These are phyloP conservation scores for Scaptodrosophila latifasciaeformis DNA, from an alignment of 2,888 invertebrate species.

Conservation along the genomic window DNA sequence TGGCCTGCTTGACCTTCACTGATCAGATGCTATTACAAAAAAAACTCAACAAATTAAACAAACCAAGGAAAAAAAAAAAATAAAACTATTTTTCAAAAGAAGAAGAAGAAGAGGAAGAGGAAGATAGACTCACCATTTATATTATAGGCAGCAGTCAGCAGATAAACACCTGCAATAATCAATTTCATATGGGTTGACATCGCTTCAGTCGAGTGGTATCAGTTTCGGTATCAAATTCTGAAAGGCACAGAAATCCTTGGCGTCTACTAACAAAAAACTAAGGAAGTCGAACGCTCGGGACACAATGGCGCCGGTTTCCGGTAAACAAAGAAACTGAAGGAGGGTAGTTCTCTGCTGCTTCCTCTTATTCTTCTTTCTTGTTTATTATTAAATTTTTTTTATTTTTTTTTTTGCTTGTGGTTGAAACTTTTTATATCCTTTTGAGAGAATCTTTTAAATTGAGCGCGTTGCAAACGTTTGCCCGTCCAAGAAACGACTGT, in stretches of 20 bases:
- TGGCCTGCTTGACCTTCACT: slow-evolving; percentile 40
- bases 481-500: slow-evolving; percentile 56
- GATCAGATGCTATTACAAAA: slow-evolving; percentile 49
- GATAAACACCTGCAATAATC: slow-evolving; percentile 48
- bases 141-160: slow-evolving; percentile 51
- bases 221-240: too few relatives aligned
- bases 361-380: slow-evolving; percentile 26
- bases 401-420: slow-evolving; percentile 1
- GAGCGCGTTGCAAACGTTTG: slow-evolving; percentile 61
- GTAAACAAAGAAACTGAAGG: slow-evolving; percentile 12
- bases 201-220: slow-evolving; percentile 16
- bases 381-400: not conserved
- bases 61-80: not conserved
- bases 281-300: slow-evolving; percentile 24
- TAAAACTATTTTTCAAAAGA: slow-evolving; percentile 9
- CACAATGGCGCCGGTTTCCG: slow-evolving; percentile 50
- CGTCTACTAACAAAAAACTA: too few relatives aligned
- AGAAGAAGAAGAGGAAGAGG: slow-evolving; percentile 9
- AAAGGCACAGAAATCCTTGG: slow-evolving; percentile 22
- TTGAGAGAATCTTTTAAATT: slow-evolving; percentile 20
- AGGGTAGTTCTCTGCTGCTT: slow-evolving; percentile 23
- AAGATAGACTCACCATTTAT: slow-evolving; percentile 50
- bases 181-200: slow-evolving; percentile 52
- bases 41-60: not conserved
- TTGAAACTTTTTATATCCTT: slow-evolving; percentile 1